phyloP scores from a whole-genome alignment of 2,113 vertebrate species.

The Erythrocebus patas region DNA sequence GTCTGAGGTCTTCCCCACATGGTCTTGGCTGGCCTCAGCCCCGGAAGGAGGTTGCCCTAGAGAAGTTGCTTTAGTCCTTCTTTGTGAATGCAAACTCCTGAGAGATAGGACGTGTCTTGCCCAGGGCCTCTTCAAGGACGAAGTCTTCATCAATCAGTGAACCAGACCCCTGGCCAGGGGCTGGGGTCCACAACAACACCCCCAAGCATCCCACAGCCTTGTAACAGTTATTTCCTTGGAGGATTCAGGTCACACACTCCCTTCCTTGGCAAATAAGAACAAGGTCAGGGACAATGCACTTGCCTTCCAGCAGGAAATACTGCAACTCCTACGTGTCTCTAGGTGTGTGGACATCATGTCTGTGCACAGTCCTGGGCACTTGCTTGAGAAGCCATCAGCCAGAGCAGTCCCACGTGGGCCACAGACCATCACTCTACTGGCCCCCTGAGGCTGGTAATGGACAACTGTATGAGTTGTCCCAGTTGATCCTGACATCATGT shows the following conservation, averaged over 20 bases:
- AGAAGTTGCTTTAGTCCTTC: background rate
- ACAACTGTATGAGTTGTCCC: background rate
- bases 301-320: no score
- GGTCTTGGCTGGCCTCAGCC: background rate
- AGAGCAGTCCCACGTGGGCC: background rate
- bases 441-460: background rate
- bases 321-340: fast-evolving
- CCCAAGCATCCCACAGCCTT: background rate
- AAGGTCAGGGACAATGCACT: no score
- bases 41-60: background rate
- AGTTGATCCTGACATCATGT: fast-evolving
- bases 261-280: background rate
- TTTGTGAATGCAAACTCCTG: background rate
- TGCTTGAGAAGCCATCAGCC: background rate
- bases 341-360: background rate
- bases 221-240: fast-evolving
- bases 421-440: background rate
- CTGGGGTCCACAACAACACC: background rate
- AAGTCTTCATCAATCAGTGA: background rate
- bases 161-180: background rate
- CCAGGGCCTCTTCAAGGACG: fast-evolving
- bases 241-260: fast-evolving
- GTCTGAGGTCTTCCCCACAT: fast-evolving
- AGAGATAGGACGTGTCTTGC: background rate
- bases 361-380: background rate